These are phyloP conservation scores for Thymallus thymallus DNA, from an alignment of 2,113 vertebrate species.

Conservation along the genomic window DNA sequence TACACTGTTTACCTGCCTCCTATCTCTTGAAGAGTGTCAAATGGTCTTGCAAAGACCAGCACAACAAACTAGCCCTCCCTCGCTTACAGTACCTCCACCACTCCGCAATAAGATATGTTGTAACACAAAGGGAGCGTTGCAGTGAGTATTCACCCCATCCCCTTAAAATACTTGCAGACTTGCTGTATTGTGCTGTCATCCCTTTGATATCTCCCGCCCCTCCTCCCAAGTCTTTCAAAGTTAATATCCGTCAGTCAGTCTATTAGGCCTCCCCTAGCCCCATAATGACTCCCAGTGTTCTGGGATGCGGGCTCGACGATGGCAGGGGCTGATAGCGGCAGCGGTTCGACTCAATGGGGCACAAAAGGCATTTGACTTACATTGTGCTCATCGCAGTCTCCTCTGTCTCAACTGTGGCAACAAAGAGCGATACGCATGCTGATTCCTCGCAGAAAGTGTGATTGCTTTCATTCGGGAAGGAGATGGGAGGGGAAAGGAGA, in stretches of 20 bases:
- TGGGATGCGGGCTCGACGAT: constrained; percentile 66
- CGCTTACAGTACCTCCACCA: constrained; percentile 1
- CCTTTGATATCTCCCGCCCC: constrained; percentile 21
- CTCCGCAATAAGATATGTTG: constrained; percentile 3
- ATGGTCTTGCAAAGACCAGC: constrained; percentile 11
- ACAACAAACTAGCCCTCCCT: constrained; percentile 8
- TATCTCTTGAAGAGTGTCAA: constrained; percentile 20
- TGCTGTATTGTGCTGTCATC: constrained; percentile 33
- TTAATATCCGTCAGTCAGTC: constrained; percentile 66
- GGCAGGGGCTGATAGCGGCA: constrained; percentile 64
- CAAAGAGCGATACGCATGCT: constrained; percentile 62
- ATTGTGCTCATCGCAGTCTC: constrained; percentile 57
- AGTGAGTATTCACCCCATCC: constrained; percentile 3
- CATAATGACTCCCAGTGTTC: constrained; percentile 72
- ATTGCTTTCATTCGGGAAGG: constrained; percentile 64
- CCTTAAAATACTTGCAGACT: constrained; percentile 6
- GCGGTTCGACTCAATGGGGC: constrained; percentile 53
- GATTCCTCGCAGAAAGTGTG: constrained; percentile 58
- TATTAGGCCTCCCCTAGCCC: constrained; percentile 64
- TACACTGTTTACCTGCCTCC: constrained; percentile 15
- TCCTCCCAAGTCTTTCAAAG: constrained; percentile 40
- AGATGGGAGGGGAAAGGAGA: constrained; percentile 45
- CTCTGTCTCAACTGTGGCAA: constrained; percentile 54
- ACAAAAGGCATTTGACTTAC: constrained; percentile 67
- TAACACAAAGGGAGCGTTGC: background rate